Base-by-base conservation (phyloP, 1,140 invertebrate species). In the Drosophila oshimai region DNA sequence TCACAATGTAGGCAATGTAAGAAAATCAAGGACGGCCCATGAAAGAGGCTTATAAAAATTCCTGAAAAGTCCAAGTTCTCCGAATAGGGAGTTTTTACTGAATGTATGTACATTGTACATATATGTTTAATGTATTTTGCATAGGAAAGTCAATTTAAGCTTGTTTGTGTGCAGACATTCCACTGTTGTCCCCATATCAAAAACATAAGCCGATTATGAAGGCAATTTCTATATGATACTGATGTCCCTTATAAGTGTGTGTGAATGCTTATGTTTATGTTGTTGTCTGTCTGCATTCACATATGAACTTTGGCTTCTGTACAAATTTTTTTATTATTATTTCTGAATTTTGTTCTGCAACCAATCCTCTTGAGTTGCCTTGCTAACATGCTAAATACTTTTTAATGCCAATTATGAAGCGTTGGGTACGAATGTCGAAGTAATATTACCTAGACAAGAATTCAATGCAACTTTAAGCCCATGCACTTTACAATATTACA, bases 321-420 rank as follows among this genome's bases (percentile, higher is more conserved):
- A n/a, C 64, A 71, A 79, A 78, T 84, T 74, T 36, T 78, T 34
- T 31, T 64, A 41, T 61, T 84, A 64, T 86, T 86, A 68, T 86
- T 79, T 58, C 15, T 36, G 55, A 61, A 53, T 54, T 51, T 54
- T 9, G 20, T 12, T 12, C n/a, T 44, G 47, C 5, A 12, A 15
- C 12, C 44, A 20, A 37, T 24, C 26, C 6, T n/a, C 10, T 36
- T 31, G n/a, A 50, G 64, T 54, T 75, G 61, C 34, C 80, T 84
- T 84, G 80, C 87, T 80, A 84, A 84, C 80, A 84, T 80, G 55
- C 81, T 87, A 86, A 84, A 80, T 84, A 73, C 75, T 80, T 72
- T 80, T 75, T 86, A 84, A 86, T 87, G 60, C 75, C 71, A 68
- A 65, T 83, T 83, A 83, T 69, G 75, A 69, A 36, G 29, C 33